Percentiles rank a stretch among this genome's conserved stretches.
These are phyloP conservation scores for Metellina segmentata DNA, from an alignment of 2,888 invertebrate genomes.

Conservation along the genomic window DNA sequence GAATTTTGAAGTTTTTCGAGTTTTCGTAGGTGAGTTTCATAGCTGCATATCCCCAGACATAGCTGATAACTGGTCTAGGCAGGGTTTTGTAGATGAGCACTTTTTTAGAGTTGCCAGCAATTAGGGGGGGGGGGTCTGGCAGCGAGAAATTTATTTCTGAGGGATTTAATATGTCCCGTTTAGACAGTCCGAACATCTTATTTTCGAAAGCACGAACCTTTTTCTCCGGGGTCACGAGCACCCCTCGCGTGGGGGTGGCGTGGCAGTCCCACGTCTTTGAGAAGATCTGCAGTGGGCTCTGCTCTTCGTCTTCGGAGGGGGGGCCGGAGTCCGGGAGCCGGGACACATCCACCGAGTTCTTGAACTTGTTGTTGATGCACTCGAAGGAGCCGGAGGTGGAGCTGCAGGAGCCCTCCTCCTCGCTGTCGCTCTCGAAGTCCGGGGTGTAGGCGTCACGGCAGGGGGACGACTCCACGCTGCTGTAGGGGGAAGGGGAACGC, in stretches of 20 bases:
- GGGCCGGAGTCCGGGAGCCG: constrained; percentile 79
- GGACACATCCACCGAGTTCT: constrained; percentile 80
- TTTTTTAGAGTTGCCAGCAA: too few relatives aligned
- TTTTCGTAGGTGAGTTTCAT: too few relatives aligned
- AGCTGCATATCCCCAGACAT: too few relatives aligned
- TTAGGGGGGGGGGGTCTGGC: too few relatives aligned
- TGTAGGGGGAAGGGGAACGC: constrained; percentile 59
- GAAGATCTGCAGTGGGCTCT: constrained; percentile 83
- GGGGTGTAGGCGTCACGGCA: constrained; percentile 82
- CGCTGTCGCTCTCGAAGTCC: constrained; percentile 88
- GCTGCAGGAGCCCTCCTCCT: constrained; percentile 73
- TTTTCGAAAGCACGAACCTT: too few relatives aligned
- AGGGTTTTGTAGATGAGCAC: too few relatives aligned
- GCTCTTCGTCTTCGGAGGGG: constrained; percentile 67
- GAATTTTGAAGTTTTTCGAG: too few relatives aligned
- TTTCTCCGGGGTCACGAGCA: constrained; percentile 85
- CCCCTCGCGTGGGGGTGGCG: constrained; percentile 88
- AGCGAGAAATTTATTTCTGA: too few relatives aligned
- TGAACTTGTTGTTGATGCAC: constrained; percentile 71
- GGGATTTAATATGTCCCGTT: too few relatives aligned
- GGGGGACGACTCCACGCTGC: constrained; percentile 66
- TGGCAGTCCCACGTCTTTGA: constrained; percentile 88
- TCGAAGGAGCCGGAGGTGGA: constrained; percentile 77
- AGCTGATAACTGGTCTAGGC: too few relatives aligned
- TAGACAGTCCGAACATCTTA: too few relatives aligned